Conservation (phyloP, 2,888 invertebrate species). For the Nephrotoma guestfalica region DNA sequence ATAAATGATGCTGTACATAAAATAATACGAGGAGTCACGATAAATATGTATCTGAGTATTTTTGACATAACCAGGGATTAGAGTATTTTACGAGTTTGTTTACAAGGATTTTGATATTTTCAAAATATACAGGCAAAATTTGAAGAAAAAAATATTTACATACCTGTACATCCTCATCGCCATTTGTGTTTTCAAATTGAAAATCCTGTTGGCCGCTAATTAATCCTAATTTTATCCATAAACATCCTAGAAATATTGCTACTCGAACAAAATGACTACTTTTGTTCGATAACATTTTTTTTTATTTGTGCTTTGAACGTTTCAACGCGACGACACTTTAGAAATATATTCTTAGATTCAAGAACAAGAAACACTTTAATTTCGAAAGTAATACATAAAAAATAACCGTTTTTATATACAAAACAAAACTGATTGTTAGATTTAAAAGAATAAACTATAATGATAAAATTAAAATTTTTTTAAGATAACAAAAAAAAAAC, state of each 20-base stretch:
- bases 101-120: not conserved
- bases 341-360: not conserved
- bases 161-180: conserved; percentile 25
- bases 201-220: conserved; percentile 22
- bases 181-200: conserved; percentile 21
- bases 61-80: not conserved
- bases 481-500: not conserved
- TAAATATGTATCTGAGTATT: not conserved
- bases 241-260: not conserved
- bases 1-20: not conserved
- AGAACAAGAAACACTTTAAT: not conserved
- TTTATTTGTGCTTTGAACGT: not conserved
- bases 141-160: conserved; percentile 5
- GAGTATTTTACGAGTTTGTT: not conserved
- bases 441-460: not conserved
- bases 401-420: not conserved
- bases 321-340: not conserved
- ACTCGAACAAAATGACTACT: not conserved
- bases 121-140: not conserved
- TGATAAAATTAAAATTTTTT: not conserved
- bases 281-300: conserved; percentile 3
- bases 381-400: not conserved
- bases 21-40: not conserved
- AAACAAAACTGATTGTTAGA: not conserved
- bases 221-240: not conserved